Evolutionary conservation across 1,140 invertebrate species (phyloP).

Genomic region (Fopius arisanus): DNA sequence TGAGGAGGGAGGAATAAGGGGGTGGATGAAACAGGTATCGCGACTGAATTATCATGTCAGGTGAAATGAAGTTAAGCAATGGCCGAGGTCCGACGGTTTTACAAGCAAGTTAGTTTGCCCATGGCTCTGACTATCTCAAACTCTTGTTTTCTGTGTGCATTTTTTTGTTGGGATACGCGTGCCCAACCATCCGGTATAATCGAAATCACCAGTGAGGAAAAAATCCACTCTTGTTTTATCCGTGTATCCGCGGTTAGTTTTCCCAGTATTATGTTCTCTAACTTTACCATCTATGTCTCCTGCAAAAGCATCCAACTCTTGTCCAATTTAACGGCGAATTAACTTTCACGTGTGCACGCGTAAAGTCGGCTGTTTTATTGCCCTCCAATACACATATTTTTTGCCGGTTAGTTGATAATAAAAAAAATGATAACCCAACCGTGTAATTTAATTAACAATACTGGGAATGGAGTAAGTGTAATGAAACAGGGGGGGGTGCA

Average conservation of each 20-base stretch:
- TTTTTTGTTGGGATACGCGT: slow-evolving; percentile 22
- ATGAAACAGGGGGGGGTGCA: too few species aligned
- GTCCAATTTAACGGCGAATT: slow-evolving; percentile 30
- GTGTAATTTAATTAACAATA: too few species aligned
- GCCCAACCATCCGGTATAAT: slow-evolving; percentile 24
- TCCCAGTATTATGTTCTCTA: neutral
- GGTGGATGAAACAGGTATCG: slow-evolving; percentile 18
- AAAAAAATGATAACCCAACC: too few species aligned
- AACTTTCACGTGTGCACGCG: slow-evolving; percentile 1
- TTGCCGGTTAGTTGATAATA: too few species aligned
- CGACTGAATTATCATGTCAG: slow-evolving; percentile 23
- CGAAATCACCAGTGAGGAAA: slow-evolving; percentile 23
- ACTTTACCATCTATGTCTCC: neutral
- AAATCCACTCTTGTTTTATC: slow-evolving; percentile 19
- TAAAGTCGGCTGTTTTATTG: neutral
- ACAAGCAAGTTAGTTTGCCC: slow-evolving; percentile 17
- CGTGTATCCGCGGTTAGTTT: neutral
- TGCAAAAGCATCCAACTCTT: slow-evolving; percentile 16
- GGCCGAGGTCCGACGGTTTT: slow-evolving; percentile 7
- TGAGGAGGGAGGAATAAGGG: too few species aligned
- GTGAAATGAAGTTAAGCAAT: slow-evolving; percentile 20
- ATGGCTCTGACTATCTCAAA: neutral
- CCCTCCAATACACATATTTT: neutral
- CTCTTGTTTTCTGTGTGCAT: neutral
- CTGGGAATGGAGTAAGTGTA: too few species aligned